A percentile compares a stretch with the other conserved stretches of the same genome.
Evolutionary conservation across 2,888 invertebrate genomes (phyloP).

Genomic region (Macrostomum cliftonense): DNA sequence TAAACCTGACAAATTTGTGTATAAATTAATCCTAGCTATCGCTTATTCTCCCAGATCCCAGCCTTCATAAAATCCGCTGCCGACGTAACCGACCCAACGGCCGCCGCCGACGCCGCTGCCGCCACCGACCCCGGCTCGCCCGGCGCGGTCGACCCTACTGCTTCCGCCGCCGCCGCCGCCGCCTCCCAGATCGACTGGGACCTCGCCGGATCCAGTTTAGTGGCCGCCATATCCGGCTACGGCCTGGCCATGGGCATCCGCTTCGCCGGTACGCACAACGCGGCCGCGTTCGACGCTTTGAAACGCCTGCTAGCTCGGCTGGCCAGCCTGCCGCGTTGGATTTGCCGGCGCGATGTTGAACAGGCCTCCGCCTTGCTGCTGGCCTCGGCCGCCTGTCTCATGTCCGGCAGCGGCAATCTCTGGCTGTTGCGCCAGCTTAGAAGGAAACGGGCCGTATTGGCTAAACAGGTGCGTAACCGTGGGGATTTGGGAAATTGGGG

Average conservation of each 20-base stretch:
- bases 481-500: not conserved
- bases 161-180: no score
- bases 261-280: slow-evolving; percentile 74
- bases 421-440: not conserved
- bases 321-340: not conserved
- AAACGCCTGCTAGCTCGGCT: slow-evolving; percentile 22
- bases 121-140: not conserved
- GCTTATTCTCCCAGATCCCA: not conserved
- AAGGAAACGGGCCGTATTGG: not conserved
- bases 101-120: not conserved
- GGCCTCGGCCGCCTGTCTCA: not conserved
- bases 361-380: not conserved
- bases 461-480: not conserved
- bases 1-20: no score
- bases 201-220: no score
- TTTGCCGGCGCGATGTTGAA: not conserved
- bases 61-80: not conserved
- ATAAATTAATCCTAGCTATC: not conserved
- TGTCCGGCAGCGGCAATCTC: not conserved
- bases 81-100: slow-evolving; percentile 38
- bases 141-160: slow-evolving; percentile 21
- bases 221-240: slow-evolving; percentile 55
- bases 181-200: no score
- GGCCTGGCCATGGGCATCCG: slow-evolving; percentile 78
- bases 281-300: slow-evolving; percentile 57